A percentile compares a stretch with the other conserved stretches of the same genome.
Evolutionary conservation across 2,888 invertebrate species (phyloP).

Genomic region (Metopia argyrocephala): DNA sequence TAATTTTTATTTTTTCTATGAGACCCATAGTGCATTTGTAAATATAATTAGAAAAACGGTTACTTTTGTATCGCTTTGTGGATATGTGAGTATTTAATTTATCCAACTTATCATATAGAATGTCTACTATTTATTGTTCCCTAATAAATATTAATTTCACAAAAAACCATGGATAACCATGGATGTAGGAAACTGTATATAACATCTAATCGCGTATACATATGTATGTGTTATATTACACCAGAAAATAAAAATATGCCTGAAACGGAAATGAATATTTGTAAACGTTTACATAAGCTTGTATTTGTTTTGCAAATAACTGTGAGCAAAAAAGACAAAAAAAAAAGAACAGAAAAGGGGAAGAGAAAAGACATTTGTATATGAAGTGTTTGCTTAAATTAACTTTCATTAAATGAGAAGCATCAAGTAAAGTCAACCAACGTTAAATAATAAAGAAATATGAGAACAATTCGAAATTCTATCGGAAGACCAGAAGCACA

Average conservation of each 20-base stretch:
- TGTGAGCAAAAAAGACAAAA: conserved; percentile 17
- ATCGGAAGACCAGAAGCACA: conserved; percentile 5
- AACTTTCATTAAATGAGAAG: conserved; percentile 59
- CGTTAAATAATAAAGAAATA: conserved; percentile 58
- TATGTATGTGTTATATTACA: background rate
- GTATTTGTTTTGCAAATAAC: conserved; percentile 11
- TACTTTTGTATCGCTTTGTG: background rate
- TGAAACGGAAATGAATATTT: background rate
- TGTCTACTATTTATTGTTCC: conserved; percentile 50
- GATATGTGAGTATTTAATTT: conserved; percentile 28
- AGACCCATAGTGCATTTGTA: conserved; percentile 22
- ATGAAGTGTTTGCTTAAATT: conserved; percentile 61
- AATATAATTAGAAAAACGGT: background rate
- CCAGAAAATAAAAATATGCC: conserved; percentile 12
- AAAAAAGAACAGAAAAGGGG: background rate
- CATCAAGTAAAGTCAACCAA: conserved; percentile 55
- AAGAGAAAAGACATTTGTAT: conserved; percentile 46
- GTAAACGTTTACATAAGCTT: background rate
- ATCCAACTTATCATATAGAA: background rate
- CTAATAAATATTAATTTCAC: conserved; percentile 62
- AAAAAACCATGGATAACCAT: conserved; percentile 19
- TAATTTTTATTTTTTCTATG: too few relatives aligned
- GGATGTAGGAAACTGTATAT: background rate
- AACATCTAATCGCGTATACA: background rate
- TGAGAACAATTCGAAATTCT: conserved; percentile 56